These are phyloP conservation scores for Drosophila orena DNA, from an alignment of 1,140 invertebrate species.

Conservation along the genomic window DNA sequence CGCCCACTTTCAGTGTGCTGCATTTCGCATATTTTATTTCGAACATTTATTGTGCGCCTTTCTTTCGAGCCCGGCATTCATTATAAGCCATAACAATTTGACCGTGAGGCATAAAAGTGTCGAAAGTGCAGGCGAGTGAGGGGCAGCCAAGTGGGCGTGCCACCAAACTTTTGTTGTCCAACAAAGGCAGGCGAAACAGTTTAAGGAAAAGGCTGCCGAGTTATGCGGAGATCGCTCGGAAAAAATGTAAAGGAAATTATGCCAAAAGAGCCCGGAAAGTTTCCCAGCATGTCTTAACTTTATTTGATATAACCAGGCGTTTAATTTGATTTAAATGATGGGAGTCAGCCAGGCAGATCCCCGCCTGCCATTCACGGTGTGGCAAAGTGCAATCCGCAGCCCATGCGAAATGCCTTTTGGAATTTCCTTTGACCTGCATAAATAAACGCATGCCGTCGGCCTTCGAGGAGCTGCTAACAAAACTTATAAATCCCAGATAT, in stretches of 20 bases:
- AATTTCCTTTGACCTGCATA: slow-evolving; percentile 58
- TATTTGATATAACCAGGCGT: slow-evolving; percentile 45
- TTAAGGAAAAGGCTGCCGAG: slow-evolving; percentile 43
- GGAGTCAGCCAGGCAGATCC: slow-evolving; percentile 25
- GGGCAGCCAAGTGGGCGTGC: slow-evolving; percentile 56
- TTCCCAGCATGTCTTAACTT: slow-evolving; percentile 13
- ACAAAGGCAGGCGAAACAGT: slow-evolving; percentile 44
- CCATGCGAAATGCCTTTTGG: slow-evolving; percentile 17
- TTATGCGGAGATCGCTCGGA: slow-evolving; percentile 41
- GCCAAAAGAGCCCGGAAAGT: slow-evolving; percentile 5
- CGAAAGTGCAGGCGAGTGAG: slow-evolving; percentile 62
- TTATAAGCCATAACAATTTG: slow-evolving; percentile 79
- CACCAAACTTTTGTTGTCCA: slow-evolving; percentile 55
- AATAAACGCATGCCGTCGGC: slow-evolving; percentile 54
- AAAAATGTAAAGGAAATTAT: slow-evolving; percentile 38
- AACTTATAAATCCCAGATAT: slow-evolving; percentile 84
- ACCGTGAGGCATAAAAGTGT: slow-evolving; percentile 77
- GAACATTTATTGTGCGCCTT: slow-evolving; percentile 61
- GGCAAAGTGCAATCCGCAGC: slow-evolving; percentile 52
- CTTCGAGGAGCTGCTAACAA: slow-evolving; percentile 65
- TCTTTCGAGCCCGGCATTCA: slow-evolving; percentile 57
- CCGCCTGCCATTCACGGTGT: slow-evolving; percentile 57
- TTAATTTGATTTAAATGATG: slow-evolving; percentile 66
- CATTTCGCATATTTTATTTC: slow-evolving; percentile 66
- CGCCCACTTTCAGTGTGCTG: slow-evolving; percentile 20